Evolutionary conservation across 2,888 invertebrate species (phyloP).

Genomic region (Chrysina gloriosa): DNA sequence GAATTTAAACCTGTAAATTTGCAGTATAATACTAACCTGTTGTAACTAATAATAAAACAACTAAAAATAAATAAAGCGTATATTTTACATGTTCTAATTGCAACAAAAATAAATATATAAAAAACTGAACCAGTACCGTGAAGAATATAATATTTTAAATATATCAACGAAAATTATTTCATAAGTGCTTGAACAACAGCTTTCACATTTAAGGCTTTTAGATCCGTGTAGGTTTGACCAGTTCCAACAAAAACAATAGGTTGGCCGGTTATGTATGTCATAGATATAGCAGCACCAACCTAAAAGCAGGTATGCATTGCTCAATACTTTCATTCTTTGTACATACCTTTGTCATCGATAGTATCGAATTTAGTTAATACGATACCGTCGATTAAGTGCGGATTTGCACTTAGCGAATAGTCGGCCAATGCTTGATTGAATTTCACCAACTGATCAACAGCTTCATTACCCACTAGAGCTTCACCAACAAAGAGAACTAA

Average conservation of each 20-base stretch:
- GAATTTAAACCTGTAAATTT: too few species aligned
- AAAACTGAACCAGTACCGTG: conserved; percentile 14
- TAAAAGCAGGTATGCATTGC: conserved; percentile 48
- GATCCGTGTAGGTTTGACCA: conserved; percentile 98
- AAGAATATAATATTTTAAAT: neutral
- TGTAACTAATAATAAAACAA: neutral
- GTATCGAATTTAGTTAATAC: conserved; percentile 99
- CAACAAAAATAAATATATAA: conserved; percentile 18
- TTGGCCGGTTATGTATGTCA: conserved; percentile 99
- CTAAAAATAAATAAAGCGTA: conserved; percentile 28
- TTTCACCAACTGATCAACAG: conserved; percentile 98
- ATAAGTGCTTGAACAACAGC: conserved; percentile 96
- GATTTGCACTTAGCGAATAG: conserved; percentile 77
- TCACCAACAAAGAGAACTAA: conserved; percentile 99
- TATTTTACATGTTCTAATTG: conserved; percentile 25
- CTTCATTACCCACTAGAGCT: conserved; percentile 99
- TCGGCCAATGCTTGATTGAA: conserved; percentile 99
- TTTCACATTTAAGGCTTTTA: conserved; percentile 95
- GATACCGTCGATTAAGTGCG: conserved; percentile 97
- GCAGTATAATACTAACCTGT: too few species aligned
- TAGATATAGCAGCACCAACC: conserved; percentile 98
- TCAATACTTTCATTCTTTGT: neutral
- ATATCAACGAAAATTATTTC: conserved; percentile 71
- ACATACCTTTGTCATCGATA: conserved; percentile 93
- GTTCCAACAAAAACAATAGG: conserved; percentile 99